A percentile compares a stretch with the other conserved stretches of the same genome.
Evolutionary conservation across 2,797 vertebrate species (phyloP).

Genomic region (Parambassis ranga): DNA sequence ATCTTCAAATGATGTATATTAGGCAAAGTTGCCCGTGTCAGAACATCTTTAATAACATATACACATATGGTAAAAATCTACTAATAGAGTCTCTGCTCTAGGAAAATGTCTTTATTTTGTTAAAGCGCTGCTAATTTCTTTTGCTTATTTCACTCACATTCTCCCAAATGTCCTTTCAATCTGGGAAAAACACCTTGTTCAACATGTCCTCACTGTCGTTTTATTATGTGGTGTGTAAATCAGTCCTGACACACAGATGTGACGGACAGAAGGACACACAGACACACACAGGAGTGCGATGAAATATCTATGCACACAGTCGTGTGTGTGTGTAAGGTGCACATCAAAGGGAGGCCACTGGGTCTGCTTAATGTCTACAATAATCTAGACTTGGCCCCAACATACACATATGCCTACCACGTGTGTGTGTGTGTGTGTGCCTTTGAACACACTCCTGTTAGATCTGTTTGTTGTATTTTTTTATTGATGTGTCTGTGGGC

Average conservation of each 20-base stretch:
- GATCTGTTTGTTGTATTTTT: no score
- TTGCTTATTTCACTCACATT: no score
- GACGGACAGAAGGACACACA: no score
- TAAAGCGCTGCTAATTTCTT: no score
- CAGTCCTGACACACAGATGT: background rate
- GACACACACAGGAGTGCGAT: background rate
- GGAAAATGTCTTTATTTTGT: no score
- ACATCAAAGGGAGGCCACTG: constrained; percentile 69
- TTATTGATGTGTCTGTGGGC: constrained; percentile 23
- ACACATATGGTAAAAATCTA: no score
- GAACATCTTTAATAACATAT: no score
- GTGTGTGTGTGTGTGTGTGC: constrained; percentile 19
- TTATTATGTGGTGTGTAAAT: no score
- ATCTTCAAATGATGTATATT: no score
- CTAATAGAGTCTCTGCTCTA: background rate
- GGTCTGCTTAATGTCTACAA: constrained; percentile 67
- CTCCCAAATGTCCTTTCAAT: background rate
- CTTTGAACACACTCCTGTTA: constrained; percentile 29
- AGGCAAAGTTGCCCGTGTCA: no score
- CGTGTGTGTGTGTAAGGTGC: constrained; percentile 43
- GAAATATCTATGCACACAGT: constrained; percentile 30
- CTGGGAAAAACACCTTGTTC: background rate
- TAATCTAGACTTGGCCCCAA: constrained; percentile 58
- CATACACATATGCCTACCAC: constrained; percentile 43
- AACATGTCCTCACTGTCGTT: no score